A percentile compares a stretch with the other conserved stretches of the same genome.
Evolutionary conservation across 2,113 vertebrate species (phyloP).

Genomic region (Cnemophilus loriae): DNA sequence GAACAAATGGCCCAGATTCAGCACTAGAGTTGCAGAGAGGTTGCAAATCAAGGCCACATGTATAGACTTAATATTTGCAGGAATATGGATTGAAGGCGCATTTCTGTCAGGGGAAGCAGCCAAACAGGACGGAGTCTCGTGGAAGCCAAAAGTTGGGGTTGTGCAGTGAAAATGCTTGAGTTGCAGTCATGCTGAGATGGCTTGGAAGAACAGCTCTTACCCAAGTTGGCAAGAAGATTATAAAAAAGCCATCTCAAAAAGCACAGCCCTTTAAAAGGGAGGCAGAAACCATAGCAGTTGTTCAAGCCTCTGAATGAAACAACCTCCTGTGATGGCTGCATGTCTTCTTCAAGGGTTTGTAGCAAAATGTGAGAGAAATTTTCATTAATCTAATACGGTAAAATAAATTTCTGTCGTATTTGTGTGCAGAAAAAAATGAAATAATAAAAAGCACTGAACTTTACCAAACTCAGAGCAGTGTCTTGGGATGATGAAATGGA

Average conservation of each 20-base stretch:
- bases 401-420: not conserved
- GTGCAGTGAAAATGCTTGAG: not conserved
- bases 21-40: not conserved
- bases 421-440: not conserved
- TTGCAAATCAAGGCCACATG: conserved; percentile 47
- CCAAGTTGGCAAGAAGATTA: not conserved
- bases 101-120: not conserved
- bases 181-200: not conserved
- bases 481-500: not conserved
- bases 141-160: not conserved
- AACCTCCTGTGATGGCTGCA: not conserved
- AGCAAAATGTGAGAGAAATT: not conserved
- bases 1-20: conserved; percentile 27
- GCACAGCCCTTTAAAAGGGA: not conserved
- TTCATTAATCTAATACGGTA: not conserved
- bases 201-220: not conserved
- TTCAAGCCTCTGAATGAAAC: not conserved
- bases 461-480: not conserved
- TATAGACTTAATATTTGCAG: not conserved
- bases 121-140: not conserved
- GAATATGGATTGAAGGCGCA: not conserved
- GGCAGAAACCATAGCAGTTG: not conserved
- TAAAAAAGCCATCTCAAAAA: not conserved
- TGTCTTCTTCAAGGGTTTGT: not conserved
- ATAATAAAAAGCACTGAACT: not conserved